Percentiles rank a stretch among this genome's conserved stretches.
These are phyloP conservation scores for Incurvaria masculella DNA, from an alignment of 2,888 invertebrate species.

Conservation along the genomic window DNA sequence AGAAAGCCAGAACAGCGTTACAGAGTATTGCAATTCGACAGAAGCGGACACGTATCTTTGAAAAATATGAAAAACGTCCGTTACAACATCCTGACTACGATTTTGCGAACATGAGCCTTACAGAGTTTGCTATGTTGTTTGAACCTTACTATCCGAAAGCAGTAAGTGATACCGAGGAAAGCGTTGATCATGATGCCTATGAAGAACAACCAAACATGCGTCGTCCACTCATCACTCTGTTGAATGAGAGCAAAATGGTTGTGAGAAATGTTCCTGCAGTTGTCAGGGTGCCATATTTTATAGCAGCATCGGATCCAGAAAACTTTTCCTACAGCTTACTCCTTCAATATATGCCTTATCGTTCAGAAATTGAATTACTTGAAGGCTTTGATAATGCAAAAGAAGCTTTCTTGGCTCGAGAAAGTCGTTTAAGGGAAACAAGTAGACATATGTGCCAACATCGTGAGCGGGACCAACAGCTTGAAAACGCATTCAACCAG, in stretches of 20 bases:
- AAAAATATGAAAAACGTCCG: slow-evolving; percentile 18
- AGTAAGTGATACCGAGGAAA: slow-evolving; percentile 10
- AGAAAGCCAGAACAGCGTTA: slow-evolving; percentile 20
- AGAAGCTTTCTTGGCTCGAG: slow-evolving; percentile 13
- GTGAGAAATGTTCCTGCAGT: slow-evolving; percentile 13
- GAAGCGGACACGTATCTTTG: slow-evolving; percentile 16
- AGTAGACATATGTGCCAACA: slow-evolving; percentile 11
- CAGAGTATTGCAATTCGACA: slow-evolving; percentile 18
- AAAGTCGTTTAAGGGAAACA: slow-evolving; percentile 6
- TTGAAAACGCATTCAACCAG: slow-evolving; percentile 21
- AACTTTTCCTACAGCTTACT: too few relatives aligned
- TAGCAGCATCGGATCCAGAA: slow-evolving; percentile 14
- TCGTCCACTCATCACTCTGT: slow-evolving; percentile 13
- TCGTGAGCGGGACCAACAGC: slow-evolving; percentile 18
- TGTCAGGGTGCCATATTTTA: slow-evolving; percentile 17
- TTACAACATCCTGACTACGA: slow-evolving; percentile 16
- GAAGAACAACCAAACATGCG: slow-evolving; percentile 8
- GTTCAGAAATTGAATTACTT: slow-evolving; percentile 12
- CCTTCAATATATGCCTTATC: neutral
- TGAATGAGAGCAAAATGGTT: slow-evolving; percentile 11
- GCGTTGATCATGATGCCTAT: slow-evolving; percentile 12
- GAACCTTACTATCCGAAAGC: too few relatives aligned
- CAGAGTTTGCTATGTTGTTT: too few relatives aligned
- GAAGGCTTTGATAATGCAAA: slow-evolving; percentile 8
- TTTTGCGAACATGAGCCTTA: slow-evolving; percentile 16